Percentiles rank a stretch among this genome's conserved stretches.
Conservation (phyloP, 2,113 vertebrate genomes). For the Halichoeres trimaculatus region DNA sequence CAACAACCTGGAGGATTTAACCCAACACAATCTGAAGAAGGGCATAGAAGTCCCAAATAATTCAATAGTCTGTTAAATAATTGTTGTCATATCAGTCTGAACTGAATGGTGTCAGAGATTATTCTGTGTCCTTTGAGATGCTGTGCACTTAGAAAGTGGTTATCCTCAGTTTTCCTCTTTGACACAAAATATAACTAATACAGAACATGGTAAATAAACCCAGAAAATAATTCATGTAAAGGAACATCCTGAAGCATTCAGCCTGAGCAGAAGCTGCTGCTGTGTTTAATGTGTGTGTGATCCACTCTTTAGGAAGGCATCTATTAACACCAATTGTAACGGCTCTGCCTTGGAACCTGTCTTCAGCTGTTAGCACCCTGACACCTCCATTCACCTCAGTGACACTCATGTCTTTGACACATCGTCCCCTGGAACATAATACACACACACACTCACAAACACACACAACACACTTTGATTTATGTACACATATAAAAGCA, state of each 20-base stretch:
- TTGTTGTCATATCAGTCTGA: no score
- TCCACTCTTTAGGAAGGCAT: constrained; percentile 75
- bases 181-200: no score
- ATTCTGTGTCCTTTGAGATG: no score
- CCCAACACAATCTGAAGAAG: no score
- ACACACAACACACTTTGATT: background rate
- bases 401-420: constrained; percentile 64
- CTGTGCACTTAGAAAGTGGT: no score
- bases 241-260: no score
- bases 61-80: no score
- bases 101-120: no score
- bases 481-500: constrained; percentile 14
- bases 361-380: constrained; percentile 73
- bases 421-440: constrained; percentile 27
- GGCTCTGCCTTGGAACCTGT: constrained; percentile 66
- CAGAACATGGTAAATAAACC: no score
- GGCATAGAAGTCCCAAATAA: no score
- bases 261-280: background rate
- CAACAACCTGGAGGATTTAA: background rate
- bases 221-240: no score
- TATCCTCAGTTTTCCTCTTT: no score
- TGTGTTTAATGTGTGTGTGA: constrained; percentile 62
- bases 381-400: constrained; percentile 62
- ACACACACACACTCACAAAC: constrained; percentile 7
- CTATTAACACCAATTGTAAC: constrained; percentile 82